Evolutionary conservation across 1,140 invertebrate genomes (phyloP).

Genomic region (Zaprionus lachaisei): DNA sequence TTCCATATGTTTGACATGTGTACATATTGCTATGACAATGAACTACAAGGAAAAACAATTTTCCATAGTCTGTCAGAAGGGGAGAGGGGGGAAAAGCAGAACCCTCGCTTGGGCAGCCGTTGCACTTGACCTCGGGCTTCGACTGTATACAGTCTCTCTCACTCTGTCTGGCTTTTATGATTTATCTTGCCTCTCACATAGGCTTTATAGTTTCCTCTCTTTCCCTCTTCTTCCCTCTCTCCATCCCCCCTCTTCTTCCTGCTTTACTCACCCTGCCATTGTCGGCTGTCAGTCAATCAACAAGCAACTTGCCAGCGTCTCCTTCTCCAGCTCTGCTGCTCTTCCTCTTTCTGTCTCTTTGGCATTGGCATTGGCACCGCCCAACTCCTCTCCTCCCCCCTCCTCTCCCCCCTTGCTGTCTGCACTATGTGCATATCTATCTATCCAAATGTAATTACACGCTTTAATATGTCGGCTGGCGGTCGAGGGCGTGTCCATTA

Average conservation of each 20-base stretch:
- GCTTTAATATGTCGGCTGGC: slow-evolving; percentile 52
- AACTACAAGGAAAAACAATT: slow-evolving; percentile 25
- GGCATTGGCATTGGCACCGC: background rate
- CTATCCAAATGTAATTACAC: slow-evolving; percentile 57
- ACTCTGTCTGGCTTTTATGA: background rate
- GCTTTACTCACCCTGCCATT: background rate
- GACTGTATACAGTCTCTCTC: background rate
- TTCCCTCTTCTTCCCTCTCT: background rate
- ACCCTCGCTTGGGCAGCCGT: slow-evolving; percentile 10
- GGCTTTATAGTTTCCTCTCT: background rate
- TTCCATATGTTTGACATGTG: slow-evolving; percentile 6
- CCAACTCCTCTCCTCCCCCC: background rate
- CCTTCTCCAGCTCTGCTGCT: background rate
- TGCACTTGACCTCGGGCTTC: slow-evolving; percentile 41
- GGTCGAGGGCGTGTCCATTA: slow-evolving; percentile 42
- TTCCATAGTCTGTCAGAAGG: background rate
- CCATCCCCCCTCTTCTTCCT: background rate
- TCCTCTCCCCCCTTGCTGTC: slow-evolving; percentile 4
- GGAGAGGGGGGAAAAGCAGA: slow-evolving; percentile 8
- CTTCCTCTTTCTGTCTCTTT: background rate
- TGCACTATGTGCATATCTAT: slow-evolving; percentile 25
- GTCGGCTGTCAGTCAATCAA: slow-evolving; percentile 50
- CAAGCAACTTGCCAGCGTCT: slow-evolving; percentile 23
- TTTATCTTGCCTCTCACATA: background rate
- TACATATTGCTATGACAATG: slow-evolving; percentile 47